A percentile compares a stretch with the other conserved stretches of the same genome.
Conservation (phyloP, 2,888 invertebrate genomes). For the Netelia inedita region DNA sequence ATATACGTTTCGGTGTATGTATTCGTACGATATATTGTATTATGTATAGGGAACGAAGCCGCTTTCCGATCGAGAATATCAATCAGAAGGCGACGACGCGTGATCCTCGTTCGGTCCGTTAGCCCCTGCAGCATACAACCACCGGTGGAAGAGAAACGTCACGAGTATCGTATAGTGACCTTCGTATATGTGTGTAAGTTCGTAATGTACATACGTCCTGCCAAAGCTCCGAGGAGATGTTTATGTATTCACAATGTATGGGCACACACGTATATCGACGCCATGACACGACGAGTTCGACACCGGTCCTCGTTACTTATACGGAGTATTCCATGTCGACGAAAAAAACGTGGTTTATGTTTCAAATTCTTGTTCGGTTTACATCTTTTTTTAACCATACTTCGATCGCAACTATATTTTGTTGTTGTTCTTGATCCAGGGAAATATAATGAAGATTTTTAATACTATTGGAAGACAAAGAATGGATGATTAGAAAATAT, state of each 20-base stretch:
- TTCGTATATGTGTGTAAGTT: background rate
- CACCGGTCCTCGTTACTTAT: background rate
- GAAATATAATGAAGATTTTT: too few species aligned
- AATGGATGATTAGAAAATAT: too few species aligned
- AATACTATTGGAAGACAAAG: too few species aligned
- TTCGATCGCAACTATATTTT: too few species aligned
- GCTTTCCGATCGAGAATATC: slow-evolving; percentile 59
- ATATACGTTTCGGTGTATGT: background rate
- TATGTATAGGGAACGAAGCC: slow-evolving; percentile 32
- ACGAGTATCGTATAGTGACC: background rate
- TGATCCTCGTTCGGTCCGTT: slow-evolving; percentile 42
- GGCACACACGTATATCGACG: background rate
- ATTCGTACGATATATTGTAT: background rate
- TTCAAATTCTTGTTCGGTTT: too few species aligned
- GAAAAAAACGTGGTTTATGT: too few species aligned
- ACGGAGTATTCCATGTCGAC: too few species aligned
- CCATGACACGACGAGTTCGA: background rate
- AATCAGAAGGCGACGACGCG: slow-evolving; percentile 60
- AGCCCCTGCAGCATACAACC: slow-evolving; percentile 8
- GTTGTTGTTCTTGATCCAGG: too few species aligned
- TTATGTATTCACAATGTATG: background rate
- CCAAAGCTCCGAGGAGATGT: background rate
- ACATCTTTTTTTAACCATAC: too few species aligned
- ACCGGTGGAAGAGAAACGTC: slow-evolving; percentile 6
- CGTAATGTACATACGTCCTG: background rate